These are phyloP conservation scores for Theretra japonica DNA, from an alignment of 2,888 invertebrate genomes.

Conservation along the genomic window DNA sequence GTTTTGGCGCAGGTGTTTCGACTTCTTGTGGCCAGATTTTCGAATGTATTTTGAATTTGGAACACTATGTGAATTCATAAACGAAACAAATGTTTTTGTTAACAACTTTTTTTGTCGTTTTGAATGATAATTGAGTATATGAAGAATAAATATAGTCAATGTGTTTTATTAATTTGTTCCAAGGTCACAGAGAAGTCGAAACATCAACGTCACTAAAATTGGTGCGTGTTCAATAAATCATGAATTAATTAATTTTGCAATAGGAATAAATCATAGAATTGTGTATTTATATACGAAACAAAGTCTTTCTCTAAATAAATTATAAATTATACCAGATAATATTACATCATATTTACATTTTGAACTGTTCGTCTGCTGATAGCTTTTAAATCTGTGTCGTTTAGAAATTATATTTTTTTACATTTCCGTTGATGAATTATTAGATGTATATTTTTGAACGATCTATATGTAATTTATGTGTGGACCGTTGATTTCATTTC, in stretches of 20 bases:
- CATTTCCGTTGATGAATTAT: background rate
- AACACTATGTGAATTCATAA: background rate
- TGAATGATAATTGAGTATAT: too few species aligned
- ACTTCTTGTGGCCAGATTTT: background rate
- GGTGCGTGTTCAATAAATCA: background rate
- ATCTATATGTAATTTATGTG: background rate
- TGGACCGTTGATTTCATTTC: background rate
- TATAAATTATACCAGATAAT: slow-evolving; percentile 12
- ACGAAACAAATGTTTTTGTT: too few species aligned
- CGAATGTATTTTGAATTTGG: background rate
- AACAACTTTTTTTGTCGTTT: too few species aligned
- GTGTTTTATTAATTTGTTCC: background rate
- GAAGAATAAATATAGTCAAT: too few species aligned
- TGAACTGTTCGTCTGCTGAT: background rate
- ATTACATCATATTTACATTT: slow-evolving; percentile 1
- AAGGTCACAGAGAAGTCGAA: background rate
- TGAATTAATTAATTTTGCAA: background rate
- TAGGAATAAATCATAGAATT: background rate
- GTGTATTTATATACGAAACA: slow-evolving; percentile 2
- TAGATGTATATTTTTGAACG: background rate
- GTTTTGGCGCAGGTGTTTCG: background rate
- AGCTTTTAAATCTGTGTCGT: background rate
- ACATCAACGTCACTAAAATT: background rate
- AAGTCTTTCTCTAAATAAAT: slow-evolving; percentile 8
- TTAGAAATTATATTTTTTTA: background rate